Evolutionary conservation across 1,140 invertebrate species (phyloP).

Genomic region (Bombus waltoni): DNA sequence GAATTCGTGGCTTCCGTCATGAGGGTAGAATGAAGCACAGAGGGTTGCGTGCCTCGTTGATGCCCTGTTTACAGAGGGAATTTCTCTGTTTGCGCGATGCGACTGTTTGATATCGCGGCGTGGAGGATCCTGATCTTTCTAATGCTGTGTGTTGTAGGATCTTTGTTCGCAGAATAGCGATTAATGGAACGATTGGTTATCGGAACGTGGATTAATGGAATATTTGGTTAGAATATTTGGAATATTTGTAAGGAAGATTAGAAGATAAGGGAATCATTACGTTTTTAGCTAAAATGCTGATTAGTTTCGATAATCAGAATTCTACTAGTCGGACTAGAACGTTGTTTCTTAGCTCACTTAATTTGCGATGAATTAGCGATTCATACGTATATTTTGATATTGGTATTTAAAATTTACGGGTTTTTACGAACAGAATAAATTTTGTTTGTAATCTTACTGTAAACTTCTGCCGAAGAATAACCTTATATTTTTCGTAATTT

Average conservation of each 20-base stretch:
- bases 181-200: not conserved
- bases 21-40: not conserved
- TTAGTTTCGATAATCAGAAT: too few relatives aligned
- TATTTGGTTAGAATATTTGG: not conserved
- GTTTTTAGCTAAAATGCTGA: too few relatives aligned
- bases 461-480: not conserved
- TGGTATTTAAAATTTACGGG: too few relatives aligned
- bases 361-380: too few relatives aligned
- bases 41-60: not conserved
- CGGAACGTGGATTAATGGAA: not conserved
- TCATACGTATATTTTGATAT: too few relatives aligned
- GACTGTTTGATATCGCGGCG: not conserved
- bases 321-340: too few relatives aligned
- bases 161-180: not conserved
- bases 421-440: too few relatives aligned
- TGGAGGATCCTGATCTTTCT: not conserved
- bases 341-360: too few relatives aligned
- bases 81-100: not conserved
- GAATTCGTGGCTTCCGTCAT: not conserved
- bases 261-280: too few relatives aligned
- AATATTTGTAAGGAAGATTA: not conserved
- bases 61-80: not conserved
- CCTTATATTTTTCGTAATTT: not conserved
- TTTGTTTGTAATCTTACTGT: too few relatives aligned
- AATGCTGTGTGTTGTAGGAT: not conserved